These are phyloP conservation scores for Thymallus thymallus DNA, from an alignment of 2,113 vertebrate species.

Conservation along the genomic window DNA sequence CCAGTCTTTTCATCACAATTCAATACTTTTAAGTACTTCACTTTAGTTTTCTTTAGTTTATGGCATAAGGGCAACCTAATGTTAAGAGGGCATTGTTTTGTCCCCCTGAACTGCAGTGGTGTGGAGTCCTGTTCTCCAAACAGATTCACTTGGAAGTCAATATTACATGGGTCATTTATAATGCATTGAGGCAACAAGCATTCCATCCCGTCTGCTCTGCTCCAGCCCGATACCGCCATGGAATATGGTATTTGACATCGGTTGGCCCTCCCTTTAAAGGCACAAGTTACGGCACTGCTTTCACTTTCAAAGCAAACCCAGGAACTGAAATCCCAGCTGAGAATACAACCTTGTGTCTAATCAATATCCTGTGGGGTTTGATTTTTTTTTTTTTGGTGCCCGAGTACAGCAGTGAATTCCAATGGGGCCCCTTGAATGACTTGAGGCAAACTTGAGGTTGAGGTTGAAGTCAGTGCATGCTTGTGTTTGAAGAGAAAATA, in stretches of 20 bases:
- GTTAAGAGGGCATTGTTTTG: not conserved
- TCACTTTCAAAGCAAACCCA: not conserved
- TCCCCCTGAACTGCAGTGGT: not conserved
- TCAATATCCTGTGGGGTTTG: not conserved
- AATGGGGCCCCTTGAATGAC: not conserved
- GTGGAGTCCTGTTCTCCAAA: not conserved
- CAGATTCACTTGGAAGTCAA: not conserved
- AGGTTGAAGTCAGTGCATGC: not conserved
- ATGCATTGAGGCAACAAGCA: conserved; percentile 12
- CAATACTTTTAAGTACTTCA: not conserved
- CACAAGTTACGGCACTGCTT: not conserved
- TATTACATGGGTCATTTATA: conserved; percentile 18
- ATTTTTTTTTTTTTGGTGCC: not conserved
- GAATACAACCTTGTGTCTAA: not conserved
- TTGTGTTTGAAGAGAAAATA: not conserved
- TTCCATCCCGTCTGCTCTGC: not conserved
- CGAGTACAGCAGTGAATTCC: not conserved
- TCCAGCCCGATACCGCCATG: not conserved
- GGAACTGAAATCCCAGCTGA: not conserved
- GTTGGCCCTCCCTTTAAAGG: not conserved
- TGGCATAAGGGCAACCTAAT: not conserved
- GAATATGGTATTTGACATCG: conserved; percentile 6
- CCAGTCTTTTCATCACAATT: not conserved
- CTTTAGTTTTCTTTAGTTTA: not conserved
- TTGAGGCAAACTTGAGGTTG: not conserved